Percentiles rank a stretch among this genome's conserved stretches.
These are phyloP conservation scores for Myopa testacea DNA, from an alignment of 2,888 invertebrate species.

Conservation along the genomic window DNA sequence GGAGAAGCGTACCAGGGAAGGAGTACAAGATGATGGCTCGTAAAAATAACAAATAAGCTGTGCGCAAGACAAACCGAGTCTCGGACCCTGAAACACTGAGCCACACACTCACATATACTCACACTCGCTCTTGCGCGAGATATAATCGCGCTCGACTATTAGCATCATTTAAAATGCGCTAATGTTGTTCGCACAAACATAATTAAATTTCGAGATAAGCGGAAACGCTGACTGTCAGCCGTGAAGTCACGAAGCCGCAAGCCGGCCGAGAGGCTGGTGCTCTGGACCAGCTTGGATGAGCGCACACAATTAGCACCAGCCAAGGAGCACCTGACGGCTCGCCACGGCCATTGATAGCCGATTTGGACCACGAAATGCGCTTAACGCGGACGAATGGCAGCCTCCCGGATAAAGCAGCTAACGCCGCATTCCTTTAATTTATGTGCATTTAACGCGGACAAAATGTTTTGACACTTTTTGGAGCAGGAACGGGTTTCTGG, in stretches of 20 bases:
- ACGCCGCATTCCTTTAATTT: conserved; percentile 53
- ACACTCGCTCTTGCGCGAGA: conserved; percentile 36
- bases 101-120: background rate
- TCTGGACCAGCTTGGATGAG: no score
- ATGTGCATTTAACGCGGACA: conserved; percentile 58
- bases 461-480: conserved; percentile 59
- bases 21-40: background rate
- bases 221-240: conserved; percentile 50
- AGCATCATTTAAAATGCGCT: conserved; percentile 54
- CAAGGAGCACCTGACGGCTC: conserved; percentile 44
- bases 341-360: conserved; percentile 29
- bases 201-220: conserved; percentile 53
- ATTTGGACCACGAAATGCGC: conserved; percentile 41
- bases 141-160: conserved; percentile 51
- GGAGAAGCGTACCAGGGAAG: background rate
- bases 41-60: background rate
- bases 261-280: background rate
- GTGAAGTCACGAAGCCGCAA: background rate
- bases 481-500: conserved; percentile 22
- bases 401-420: conserved; percentile 18
- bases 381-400: conserved; percentile 26
- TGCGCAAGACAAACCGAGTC: background rate
- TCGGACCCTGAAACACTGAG: background rate
- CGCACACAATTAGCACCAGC: background rate
- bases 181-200: conserved; percentile 53